These are phyloP conservation scores for Geophilus truncorum DNA, from an alignment of 2,888 invertebrate species.

Conservation along the genomic window DNA sequence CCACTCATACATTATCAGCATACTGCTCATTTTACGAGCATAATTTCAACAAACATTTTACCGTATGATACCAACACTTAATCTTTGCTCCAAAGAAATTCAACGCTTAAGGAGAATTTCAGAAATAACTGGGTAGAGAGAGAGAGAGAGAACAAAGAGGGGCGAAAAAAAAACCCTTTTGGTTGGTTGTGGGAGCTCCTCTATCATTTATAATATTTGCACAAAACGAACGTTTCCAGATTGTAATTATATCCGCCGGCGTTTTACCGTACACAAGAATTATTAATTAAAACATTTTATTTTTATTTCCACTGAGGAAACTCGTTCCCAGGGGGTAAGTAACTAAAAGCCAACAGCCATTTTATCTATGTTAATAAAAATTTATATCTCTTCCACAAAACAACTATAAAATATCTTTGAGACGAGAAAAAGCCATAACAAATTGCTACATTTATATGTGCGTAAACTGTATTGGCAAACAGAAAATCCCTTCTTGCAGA, in stretches of 20 bases:
- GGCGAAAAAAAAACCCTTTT: too few species aligned
- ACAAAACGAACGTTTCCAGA: neutral
- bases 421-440: neutral
- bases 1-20: too few species aligned
- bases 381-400: neutral
- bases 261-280: neutral
- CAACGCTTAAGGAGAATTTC: too few species aligned
- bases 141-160: too few species aligned
- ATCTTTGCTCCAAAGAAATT: too few species aligned
- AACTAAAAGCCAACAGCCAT: neutral
- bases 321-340: neutral
- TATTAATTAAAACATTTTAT: neutral
- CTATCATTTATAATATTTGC: neutral
- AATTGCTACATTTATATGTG: neutral
- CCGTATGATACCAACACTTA: too few species aligned
- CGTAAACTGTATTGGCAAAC: neutral
- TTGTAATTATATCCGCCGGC: neutral
- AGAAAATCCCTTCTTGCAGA: neutral
- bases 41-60: too few species aligned
- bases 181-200: neutral
- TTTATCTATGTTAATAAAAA: neutral
- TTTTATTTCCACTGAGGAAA: neutral
- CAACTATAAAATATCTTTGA: neutral
- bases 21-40: too few species aligned
- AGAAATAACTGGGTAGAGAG: too few species aligned